Base-by-base conservation (phyloP, 2,888 invertebrate species). In the Chydorus sphaericus region DNA sequence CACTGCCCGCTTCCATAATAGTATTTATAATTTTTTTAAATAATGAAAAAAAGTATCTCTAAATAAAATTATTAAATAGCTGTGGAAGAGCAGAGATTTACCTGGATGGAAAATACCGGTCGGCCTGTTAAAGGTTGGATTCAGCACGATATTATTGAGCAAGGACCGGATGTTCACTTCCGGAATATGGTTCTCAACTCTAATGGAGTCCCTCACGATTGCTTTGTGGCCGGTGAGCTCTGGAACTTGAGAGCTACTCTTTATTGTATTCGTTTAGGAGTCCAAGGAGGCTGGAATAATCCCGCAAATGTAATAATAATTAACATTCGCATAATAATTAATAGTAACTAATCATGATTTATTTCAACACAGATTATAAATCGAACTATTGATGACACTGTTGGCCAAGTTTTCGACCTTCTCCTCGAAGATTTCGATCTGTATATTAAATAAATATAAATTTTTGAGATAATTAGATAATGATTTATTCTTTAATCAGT, bases 341-440 rank as follows among this genome's bases (percentile, higher is more conserved):
- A 18, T 16, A n/a, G 5, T 51, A 23, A 14, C 8, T n/a, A 11
- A 33, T 7, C 26, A 29, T 50, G 26, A 33, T 20, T 14, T 10
- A 10, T 36, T 5, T 29, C 36, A 4, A 14, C 14, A 36, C 54
- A 62, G 59, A 59, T 63, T 26, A 48, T 54, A 23, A 56, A 57
- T 8, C 57, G 63, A 5, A 57, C 62, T 23, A 59, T 65, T 38
- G 64, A 64, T 48, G 57, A 60, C 3, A 56, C 60, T 6, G 57
- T 62, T 10, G 66, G 65, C 1, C 65, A 65, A 59, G 59, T 62
- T 7, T 66, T 66, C 56, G 66, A 66, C 51, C 60, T 64, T 6
- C 60, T 63, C 23, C 58, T 62, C 26, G 61, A 61, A 44, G 65
- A 65, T 53, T 62, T 65, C 44, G 65, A 65, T n/a, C n/a, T n/a